Conservation (phyloP, 2,888 invertebrate genomes). For the Amiota mariae region DNA sequence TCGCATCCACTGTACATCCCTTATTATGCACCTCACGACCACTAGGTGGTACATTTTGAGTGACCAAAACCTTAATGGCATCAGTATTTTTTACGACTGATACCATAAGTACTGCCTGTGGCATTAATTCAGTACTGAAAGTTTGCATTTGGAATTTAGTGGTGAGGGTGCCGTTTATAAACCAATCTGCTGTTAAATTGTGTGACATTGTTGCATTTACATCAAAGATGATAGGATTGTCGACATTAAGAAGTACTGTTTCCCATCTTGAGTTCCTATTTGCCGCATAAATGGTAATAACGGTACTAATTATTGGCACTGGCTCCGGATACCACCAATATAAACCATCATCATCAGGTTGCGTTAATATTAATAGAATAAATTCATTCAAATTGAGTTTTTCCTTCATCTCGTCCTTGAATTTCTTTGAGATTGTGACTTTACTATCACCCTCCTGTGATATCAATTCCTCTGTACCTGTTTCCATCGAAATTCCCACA, state of each 20-base stretch:
- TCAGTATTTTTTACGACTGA: constrained; percentile 32
- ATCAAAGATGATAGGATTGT: constrained; percentile 25
- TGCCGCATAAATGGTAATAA: constrained; percentile 32
- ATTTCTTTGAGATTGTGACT: not conserved
- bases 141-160: constrained; percentile 23
- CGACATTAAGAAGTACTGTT: not conserved
- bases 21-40: not conserved
- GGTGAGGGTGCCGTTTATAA: constrained; percentile 21
- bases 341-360: constrained; percentile 28
- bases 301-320: constrained; percentile 33
- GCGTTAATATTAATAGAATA: constrained; percentile 41
- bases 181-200: constrained; percentile 16
- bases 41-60: constrained; percentile 27
- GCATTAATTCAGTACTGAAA: constrained; percentile 20
- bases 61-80: constrained; percentile 23
- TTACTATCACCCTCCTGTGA: constrained; percentile 19
- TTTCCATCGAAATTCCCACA: not conserved
- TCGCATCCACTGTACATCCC: constrained; percentile 13
- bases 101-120: constrained; percentile 34
- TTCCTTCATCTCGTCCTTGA: constrained; percentile 18
- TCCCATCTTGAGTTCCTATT: not conserved
- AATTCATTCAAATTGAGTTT: not conserved
- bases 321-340: constrained; percentile 46
- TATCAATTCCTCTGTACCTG: constrained; percentile 14
- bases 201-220: constrained; percentile 20